Conservation (phyloP, 2,888 invertebrate species). For the Lamellibrachia columna region DNA sequence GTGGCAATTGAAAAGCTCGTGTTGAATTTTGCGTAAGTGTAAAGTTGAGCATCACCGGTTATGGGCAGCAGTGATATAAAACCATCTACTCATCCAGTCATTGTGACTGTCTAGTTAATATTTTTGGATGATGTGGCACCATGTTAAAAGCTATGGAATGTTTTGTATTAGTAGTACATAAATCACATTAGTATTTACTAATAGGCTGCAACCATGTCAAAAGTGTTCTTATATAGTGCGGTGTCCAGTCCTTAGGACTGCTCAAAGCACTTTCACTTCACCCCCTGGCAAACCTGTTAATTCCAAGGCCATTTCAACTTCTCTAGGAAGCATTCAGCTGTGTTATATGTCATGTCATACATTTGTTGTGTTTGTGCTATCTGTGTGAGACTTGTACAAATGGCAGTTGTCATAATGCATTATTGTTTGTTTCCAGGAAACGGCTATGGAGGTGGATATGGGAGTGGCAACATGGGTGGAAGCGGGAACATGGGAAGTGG, state of each 20-base stretch:
- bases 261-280: no score
- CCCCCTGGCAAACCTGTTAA: no score
- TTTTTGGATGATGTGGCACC: not conserved
- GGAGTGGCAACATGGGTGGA: constrained; percentile 22
- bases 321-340: no score
- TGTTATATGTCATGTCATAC: not conserved
- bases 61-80: not conserved
- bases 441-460: constrained; percentile 29
- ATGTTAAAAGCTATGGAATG: not conserved
- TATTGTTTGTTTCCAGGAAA: constrained; percentile 24
- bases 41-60: not conserved
- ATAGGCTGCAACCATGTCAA: not conserved
- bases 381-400: not conserved
- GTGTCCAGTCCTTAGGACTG: no score
- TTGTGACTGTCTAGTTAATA: not conserved
- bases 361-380: not conserved
- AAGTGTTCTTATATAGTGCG: no score
- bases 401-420: not conserved
- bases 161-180: no score
- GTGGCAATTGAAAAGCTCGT: not conserved
- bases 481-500: constrained; percentile 31
- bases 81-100: not conserved
- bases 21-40: not conserved
- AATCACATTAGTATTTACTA: not conserved
- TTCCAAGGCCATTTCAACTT: no score